Conservation (phyloP, 2,888 invertebrate species). For the Drosophila differens region DNA sequence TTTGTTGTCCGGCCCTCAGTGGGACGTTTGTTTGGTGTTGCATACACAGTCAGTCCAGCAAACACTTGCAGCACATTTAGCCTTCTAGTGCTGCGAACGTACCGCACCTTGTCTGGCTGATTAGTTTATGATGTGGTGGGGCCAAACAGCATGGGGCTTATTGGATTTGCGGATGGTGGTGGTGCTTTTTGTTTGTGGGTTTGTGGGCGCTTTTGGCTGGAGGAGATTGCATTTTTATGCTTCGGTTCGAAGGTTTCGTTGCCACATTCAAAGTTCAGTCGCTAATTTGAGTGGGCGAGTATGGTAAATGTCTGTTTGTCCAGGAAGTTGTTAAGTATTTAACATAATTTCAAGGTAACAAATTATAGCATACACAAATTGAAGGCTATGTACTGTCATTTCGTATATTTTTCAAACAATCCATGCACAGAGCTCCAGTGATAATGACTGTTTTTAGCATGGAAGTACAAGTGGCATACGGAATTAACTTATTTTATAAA, state of each 20-base stretch:
- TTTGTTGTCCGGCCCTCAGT: conserved; percentile 53
- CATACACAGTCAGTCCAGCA: conserved; percentile 25
- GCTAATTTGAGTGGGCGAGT: conserved; percentile 38
- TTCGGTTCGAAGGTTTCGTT: conserved; percentile 4
- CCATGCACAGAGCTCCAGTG: not conserved
- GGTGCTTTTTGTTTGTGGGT: not conserved
- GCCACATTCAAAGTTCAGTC: conserved; percentile 38
- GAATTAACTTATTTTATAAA: not conserved
- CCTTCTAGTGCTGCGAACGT: conserved; percentile 15
- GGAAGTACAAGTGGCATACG: not conserved
- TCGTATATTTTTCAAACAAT: not conserved
- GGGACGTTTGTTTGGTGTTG: conserved; percentile 15
- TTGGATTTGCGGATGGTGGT: not conserved
- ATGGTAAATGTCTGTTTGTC: conserved; percentile 31
- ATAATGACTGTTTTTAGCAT: not conserved
- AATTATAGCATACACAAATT: conserved; percentile 8
- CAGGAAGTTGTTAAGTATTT: conserved; percentile 49
- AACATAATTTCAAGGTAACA: conserved; percentile 40
- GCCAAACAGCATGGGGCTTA: conserved; percentile 17
- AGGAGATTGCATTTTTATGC: conserved; percentile 33
- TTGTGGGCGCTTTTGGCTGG: not conserved
- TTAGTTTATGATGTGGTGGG: conserved; percentile 72
- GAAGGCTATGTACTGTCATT: not conserved
- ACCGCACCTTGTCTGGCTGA: conserved; percentile 66
- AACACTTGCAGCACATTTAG: conserved; percentile 41